phyloP scores from a whole-genome alignment of 2,113 vertebrate species.

The Apteryx owenii region DNA sequence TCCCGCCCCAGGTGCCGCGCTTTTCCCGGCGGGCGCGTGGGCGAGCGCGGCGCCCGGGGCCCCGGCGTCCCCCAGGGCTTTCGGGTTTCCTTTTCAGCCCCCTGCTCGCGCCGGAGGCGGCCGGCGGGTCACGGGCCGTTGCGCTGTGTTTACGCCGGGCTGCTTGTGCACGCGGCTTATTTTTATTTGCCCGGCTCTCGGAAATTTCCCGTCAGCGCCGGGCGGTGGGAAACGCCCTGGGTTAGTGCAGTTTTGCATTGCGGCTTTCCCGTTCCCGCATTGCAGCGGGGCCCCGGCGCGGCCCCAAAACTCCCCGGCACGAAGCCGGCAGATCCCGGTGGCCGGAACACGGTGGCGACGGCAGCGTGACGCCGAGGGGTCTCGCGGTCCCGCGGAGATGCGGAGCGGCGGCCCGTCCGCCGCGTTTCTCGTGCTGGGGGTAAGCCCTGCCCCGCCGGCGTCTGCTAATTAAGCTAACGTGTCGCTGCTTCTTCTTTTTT shows the following conservation, averaged over 20 bases:
- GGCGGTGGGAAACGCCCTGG: neutral
- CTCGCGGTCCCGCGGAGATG: neutral
- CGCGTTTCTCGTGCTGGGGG: neutral
- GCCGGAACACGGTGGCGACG: accelerated
- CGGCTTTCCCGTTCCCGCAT: neutral
- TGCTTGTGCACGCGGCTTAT: neutral
- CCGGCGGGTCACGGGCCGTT: neutral
- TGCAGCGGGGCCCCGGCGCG: too few relatives aligned
- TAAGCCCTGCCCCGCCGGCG: neutral
- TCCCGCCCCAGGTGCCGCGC: neutral
- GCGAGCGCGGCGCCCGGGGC: too few relatives aligned
- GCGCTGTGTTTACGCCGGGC: neutral
- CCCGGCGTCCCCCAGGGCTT: neutral
- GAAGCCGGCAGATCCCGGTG: neutral
- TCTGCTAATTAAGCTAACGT: neutral
- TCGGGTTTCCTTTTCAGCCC: constrained; percentile 12
- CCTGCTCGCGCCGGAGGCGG: too few relatives aligned
- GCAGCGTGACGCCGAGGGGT: neutral
- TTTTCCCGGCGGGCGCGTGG: too few relatives aligned
- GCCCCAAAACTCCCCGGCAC: neutral
- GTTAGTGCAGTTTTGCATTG: neutral
- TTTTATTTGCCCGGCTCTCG: neutral
- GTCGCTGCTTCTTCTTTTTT: neutral
- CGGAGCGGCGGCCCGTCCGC: accelerated
- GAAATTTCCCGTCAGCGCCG: neutral